Conservation (phyloP, 2,797 vertebrate species). For the Rhinophrynus dorsalis region DNA sequence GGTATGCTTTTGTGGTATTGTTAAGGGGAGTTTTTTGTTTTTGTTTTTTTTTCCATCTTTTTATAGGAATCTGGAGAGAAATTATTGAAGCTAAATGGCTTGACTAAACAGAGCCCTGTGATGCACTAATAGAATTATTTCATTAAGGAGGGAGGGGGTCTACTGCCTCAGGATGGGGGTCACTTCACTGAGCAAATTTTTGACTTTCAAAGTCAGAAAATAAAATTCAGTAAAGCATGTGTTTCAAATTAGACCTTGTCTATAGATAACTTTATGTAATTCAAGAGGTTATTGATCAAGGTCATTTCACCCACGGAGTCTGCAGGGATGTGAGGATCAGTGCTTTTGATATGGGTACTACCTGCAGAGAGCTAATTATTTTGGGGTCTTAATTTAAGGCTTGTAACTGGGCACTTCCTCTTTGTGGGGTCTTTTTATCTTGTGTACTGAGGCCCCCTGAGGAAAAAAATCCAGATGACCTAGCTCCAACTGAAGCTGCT, state of each 20-base stretch:
- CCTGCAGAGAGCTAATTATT: slow-evolving; percentile 68
- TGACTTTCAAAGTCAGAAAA: slow-evolving; percentile 58
- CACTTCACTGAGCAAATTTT: slow-evolving; percentile 42
- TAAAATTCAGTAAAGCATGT: slow-evolving; percentile 74
- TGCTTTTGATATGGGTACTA: slow-evolving; percentile 72
- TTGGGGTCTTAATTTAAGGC: slow-evolving; percentile 51
- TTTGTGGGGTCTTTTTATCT: slow-evolving; percentile 49
- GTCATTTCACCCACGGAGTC: slow-evolving; percentile 72
- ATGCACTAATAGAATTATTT: slow-evolving; percentile 39
- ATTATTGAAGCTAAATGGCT: slow-evolving; percentile 4
- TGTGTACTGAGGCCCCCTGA: background rate
- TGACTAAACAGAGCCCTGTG: slow-evolving; percentile 14
- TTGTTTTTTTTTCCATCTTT: background rate
- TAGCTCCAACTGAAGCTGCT: background rate
- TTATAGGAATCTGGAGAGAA: slow-evolving; percentile 14
- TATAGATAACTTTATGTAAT: slow-evolving; percentile 78
- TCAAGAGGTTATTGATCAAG: slow-evolving; percentile 71
- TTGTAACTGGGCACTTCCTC: slow-evolving; percentile 59
- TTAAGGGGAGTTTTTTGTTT: too few species aligned
- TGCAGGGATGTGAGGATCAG: slow-evolving; percentile 75
- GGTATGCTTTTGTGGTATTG: too few species aligned
- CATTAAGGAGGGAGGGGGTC: slow-evolving; percentile 24
- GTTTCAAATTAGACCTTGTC: slow-evolving; percentile 81
- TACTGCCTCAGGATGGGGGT: slow-evolving; percentile 12
- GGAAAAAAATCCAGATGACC: background rate